Base-by-base conservation (phyloP, 2,888 invertebrate genomes). In the Coecobrya sp. region DNA sequence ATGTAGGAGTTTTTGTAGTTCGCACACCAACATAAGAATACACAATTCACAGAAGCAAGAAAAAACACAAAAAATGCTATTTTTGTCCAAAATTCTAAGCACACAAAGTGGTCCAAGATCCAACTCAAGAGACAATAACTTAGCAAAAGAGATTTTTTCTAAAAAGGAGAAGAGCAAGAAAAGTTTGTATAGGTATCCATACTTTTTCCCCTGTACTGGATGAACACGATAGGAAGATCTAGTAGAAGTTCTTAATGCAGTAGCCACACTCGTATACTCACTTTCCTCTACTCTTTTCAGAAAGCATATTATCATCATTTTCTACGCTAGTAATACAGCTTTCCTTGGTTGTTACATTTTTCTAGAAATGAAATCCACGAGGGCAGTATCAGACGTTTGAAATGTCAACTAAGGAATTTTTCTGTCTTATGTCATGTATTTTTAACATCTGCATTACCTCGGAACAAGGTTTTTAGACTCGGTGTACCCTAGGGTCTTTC, bases 371-470 rank as follows among this genome's bases (percentile, higher is more conserved):
- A 62, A 65, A 27, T 65, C 65, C 65, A 65, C 84, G 30, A 84
- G 45, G 84, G 42, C 62, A 84, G 8, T 45, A 62, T 65, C 59
- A 82, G n/a, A 62, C 36, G 19, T 30, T 59, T 59, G 52, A 62
- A 84, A 84, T 45, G 65, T 65, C 62, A 84, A 84, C 84, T 65
- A 45, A 7, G 22, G 45, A 84, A 65, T 62, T 84, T 42, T 84
- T 59, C 22, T 22, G 27, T 25, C 62, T 42, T 30, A 30, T 55
- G 30, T 22, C 30, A 84, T 65, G 84, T 45, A 84, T 65, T 65
- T 62, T 62, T 65, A 65, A 84, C 84, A 30, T 36, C 65, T 45
- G 25, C 62, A 84, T 65, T 65, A 45, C 13, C 8, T 84, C 25
- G 11, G 16, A 62, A 30, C n/a, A 81, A 2, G 30, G 5, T 68